These are phyloP conservation scores for Melanostoma scalare DNA, from an alignment of 2,888 invertebrate species.

Conservation along the genomic window DNA sequence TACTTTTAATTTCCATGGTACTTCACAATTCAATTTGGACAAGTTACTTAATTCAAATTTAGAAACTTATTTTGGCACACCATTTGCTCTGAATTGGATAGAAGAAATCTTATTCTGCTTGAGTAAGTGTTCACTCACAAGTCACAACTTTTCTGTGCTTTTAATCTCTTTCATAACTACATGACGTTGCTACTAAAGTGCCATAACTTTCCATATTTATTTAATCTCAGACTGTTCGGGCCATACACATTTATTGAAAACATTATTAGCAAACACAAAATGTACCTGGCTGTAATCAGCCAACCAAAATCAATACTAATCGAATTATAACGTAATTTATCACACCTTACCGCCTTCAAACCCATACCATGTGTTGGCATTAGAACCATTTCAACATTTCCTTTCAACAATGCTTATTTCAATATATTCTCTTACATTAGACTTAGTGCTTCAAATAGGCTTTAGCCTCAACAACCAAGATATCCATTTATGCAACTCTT, in stretches of 20 bases:
- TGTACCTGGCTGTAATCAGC: not conserved
- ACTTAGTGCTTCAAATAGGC: slow-evolving; percentile 5
- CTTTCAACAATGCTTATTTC: slow-evolving; percentile 17
- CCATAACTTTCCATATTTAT: slow-evolving; percentile 21
- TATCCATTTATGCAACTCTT: not conserved
- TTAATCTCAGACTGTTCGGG: slow-evolving; percentile 4
- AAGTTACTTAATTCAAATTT: no score
- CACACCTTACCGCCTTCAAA: slow-evolving; percentile 15
- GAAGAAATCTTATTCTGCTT: no score
- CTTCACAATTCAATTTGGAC: no score
- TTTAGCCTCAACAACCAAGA: slow-evolving; percentile 21
- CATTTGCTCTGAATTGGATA: no score
- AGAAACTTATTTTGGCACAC: no score
- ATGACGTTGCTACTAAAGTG: not conserved
- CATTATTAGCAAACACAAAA: not conserved
- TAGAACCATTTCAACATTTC: slow-evolving; percentile 4
- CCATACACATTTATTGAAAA: slow-evolving; percentile 3
- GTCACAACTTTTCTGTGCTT: no score
- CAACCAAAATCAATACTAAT: slow-evolving; percentile 35
- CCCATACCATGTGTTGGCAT: not conserved
- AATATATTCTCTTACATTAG: slow-evolving; percentile 38
- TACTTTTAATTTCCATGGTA: no score
- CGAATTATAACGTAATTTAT: slow-evolving; percentile 47
- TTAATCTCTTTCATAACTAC: no score
- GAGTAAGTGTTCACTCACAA: no score